phyloP scores from a whole-genome alignment of 2,888 invertebrate genomes.

The Nemapogon koenigi region DNA sequence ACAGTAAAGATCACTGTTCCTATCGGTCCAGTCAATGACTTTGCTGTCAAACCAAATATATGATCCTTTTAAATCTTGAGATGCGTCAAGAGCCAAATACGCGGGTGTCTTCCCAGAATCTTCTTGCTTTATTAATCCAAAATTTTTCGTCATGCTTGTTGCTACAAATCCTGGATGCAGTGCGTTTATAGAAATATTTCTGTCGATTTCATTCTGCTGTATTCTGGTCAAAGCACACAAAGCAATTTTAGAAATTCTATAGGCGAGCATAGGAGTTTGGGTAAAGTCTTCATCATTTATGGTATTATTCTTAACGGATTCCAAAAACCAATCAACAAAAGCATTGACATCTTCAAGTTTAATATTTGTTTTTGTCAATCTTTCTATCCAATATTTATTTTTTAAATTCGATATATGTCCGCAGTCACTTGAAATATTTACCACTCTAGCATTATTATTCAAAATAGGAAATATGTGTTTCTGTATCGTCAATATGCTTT shows the following conservation, averaged over 20 bases:
- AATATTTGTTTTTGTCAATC: slow-evolving; percentile 19
- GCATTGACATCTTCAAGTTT: slow-evolving; percentile 20
- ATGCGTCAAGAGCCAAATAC: slow-evolving; percentile 21
- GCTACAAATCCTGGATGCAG: slow-evolving; percentile 24
- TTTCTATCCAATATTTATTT: slow-evolving; percentile 20
- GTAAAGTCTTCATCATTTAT: slow-evolving; percentile 20
- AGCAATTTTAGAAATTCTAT: slow-evolving; percentile 23
- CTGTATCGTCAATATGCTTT: slow-evolving; percentile 21
- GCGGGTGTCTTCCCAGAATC: slow-evolving; percentile 18
- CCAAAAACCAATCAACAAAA: slow-evolving; percentile 23
- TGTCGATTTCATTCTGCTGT: slow-evolving; percentile 20
- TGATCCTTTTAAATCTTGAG: slow-evolving; percentile 22
- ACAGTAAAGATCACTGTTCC: background rate
- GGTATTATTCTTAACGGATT: slow-evolving; percentile 20
- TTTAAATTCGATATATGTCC: slow-evolving; percentile 23
- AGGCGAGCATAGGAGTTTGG: slow-evolving; percentile 16
- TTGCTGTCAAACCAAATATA: slow-evolving; percentile 23
- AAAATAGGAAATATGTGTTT: slow-evolving; percentile 21
- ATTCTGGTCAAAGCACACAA: slow-evolving; percentile 20
- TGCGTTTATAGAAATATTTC: slow-evolving; percentile 22
- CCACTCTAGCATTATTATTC: slow-evolving; percentile 21
- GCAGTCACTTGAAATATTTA: slow-evolving; percentile 23
- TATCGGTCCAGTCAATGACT: slow-evolving; percentile 9
- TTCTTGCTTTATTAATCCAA: slow-evolving; percentile 16
- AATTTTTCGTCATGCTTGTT: slow-evolving; percentile 21